Evolutionary conservation across 2,113 vertebrate genomes (phyloP), one percentile per base, ranked within the genome.

Genomic region (Epinephelus fuscoguttatus): DNA sequence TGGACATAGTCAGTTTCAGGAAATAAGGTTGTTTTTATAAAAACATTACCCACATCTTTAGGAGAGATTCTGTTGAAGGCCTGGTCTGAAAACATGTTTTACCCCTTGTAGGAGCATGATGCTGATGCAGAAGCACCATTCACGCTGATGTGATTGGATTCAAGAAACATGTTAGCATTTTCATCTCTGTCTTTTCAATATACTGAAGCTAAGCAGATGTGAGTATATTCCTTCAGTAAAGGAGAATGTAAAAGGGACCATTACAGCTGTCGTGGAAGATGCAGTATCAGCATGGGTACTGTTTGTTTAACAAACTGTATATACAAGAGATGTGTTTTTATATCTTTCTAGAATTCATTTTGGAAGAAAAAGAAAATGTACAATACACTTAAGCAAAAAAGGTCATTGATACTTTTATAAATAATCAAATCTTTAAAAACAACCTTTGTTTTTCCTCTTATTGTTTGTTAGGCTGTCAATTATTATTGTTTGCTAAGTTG

Each of bases 71-170:
- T 21, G 15, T 33, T 47, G 2, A 19, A 42, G n/a, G 18, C 17
- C 0, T 25, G 0, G 0, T 45, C 72, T 80, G 40, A 88, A 45
- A 4, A 23, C 1, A 0, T 4, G 0, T 6, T 76, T 68, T 2
- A 33, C 14, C 33, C 69, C 0, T 27, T 68, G 23, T 87, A 98
- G 98, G 97, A 99, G 42, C 97, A 96, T 0, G 96, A 98, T 19
- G 71, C 95, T 1, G 97, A 97, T 84, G 94, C 95, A 8, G 97
- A 97, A 82, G 82, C 91, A 55, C 94, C 37, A 62, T 93, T 95
- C 77, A 88, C 89, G 1, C 87, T 91, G 0, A 75, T 80, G 23
- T 94, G 86, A 95, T 9, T n/a, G 15, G 27, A 71, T 3, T 61
- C 25, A 70, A 23, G 15, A 1, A 61, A 67, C 13, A 5, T 12